Conservation (phyloP, 37 sponge, comb jelly and placozoan genomes). For the Axinella damicornis region DNA sequence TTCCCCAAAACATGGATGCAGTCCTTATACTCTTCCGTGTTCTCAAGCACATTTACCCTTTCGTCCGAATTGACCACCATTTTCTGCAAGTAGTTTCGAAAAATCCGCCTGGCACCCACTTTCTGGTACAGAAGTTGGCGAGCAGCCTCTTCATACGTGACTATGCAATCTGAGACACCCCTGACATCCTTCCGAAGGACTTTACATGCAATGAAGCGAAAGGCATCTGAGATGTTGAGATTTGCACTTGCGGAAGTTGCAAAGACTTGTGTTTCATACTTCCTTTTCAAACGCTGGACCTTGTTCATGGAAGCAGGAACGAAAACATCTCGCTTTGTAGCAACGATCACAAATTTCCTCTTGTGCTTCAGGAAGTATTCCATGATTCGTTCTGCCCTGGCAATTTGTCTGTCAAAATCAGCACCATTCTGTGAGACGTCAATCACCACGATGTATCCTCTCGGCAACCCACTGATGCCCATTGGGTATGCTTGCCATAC, state of each 20-base stretch:
- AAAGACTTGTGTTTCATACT: slow-evolving; percentile 25
- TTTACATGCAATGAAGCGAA: slow-evolving; percentile 27
- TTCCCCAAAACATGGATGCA: slow-evolving; percentile 29
- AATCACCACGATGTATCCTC: slow-evolving; percentile 54
- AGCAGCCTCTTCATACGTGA: slow-evolving; percentile 26
- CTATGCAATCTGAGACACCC: not conserved
- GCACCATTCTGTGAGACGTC: slow-evolving; percentile 46
- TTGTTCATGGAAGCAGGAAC: slow-evolving; percentile 6
- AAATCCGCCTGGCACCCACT: not conserved
- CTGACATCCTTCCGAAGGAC: slow-evolving; percentile 4
- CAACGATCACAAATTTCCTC: slow-evolving; percentile 52
- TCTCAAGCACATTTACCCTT: slow-evolving; percentile 27
- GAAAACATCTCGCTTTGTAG: slow-evolving; percentile 58
- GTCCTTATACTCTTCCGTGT: slow-evolving; percentile 39
- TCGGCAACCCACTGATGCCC: not conserved
- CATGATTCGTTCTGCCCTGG: slow-evolving; percentile 28
- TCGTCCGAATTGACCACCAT: slow-evolving; percentile 23
- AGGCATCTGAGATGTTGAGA: slow-evolving; percentile 41
- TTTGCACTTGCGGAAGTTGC: slow-evolving; percentile 48
- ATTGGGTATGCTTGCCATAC: slow-evolving; percentile 29
- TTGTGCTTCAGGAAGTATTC: slow-evolving; percentile 29
- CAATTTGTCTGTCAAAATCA: slow-evolving; percentile 47
- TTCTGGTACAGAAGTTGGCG: not conserved
- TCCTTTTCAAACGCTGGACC: slow-evolving; percentile 31
- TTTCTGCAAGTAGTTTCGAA: slow-evolving; percentile 36